These are phyloP conservation scores for Phlogophora meticulosa DNA, from an alignment of 2,888 invertebrate genomes.

Conservation along the genomic window DNA sequence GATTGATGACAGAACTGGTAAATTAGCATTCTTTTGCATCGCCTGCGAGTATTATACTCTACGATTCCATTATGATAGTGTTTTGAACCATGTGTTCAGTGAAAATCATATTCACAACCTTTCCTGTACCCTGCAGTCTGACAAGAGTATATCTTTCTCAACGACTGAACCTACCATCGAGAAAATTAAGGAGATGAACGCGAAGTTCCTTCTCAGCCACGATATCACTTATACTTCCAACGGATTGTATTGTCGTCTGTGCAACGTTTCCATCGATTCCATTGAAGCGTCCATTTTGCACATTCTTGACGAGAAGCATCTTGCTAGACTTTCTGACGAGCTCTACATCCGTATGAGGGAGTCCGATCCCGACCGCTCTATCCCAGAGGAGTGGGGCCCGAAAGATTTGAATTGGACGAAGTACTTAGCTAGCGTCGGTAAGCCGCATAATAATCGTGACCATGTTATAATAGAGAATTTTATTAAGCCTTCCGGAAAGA, in stretches of 20 bases:
- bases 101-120: slow-evolving; percentile 85
- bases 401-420: slow-evolving; percentile 88
- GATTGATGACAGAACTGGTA: slow-evolving; percentile 87
- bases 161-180: slow-evolving; percentile 78
- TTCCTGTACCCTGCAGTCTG: slow-evolving; percentile 83
- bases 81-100: slow-evolving; percentile 87
- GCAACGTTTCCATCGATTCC: slow-evolving; percentile 77
- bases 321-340: slow-evolving; percentile 84
- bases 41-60: slow-evolving; percentile 88
- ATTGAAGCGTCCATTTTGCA: slow-evolving; percentile 81
- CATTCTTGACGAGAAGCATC: slow-evolving; percentile 85
- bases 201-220: slow-evolving; percentile 81
- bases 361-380: slow-evolving; percentile 78
- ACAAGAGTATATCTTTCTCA: slow-evolving; percentile 81
- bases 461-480: slow-evolving; percentile 88
- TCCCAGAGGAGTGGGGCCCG: slow-evolving; percentile 88
- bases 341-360: slow-evolving; percentile 80
- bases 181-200: slow-evolving; percentile 83
- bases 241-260: slow-evolving; percentile 78
- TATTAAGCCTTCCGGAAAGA: slow-evolving; percentile 86
- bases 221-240: slow-evolving; percentile 73
- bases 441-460: slow-evolving; percentile 82
- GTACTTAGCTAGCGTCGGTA: slow-evolving; percentile 85
- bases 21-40: slow-evolving; percentile 88
- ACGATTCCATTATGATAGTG: slow-evolving; percentile 87